Conservation (phyloP, 2,113 vertebrate species). For the Rana temporaria region DNA sequence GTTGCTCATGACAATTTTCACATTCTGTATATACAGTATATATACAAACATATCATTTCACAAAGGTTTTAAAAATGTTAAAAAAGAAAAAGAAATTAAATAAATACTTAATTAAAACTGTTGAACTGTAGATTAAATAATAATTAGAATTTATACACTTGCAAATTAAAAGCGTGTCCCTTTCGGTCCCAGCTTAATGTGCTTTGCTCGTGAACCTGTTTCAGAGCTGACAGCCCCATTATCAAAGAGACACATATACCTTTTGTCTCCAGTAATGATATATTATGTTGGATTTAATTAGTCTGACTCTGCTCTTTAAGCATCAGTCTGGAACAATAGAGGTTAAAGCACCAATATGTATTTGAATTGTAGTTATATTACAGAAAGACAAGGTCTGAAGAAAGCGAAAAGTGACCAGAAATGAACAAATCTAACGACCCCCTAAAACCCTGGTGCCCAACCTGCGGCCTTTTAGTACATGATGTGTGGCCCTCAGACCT, state of each 20-base stretch:
- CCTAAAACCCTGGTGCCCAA: too few species aligned
- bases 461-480: too few species aligned
- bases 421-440: too few species aligned
- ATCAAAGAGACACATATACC: neutral
- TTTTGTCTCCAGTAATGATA: neutral
- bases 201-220: neutral
- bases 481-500: too few species aligned
- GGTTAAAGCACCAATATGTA: neutral
- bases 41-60: too few species aligned
- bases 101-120: neutral
- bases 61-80: too few species aligned
- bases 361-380: neutral
- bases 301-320: neutral
- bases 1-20: too few species aligned
- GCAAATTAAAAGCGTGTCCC: neutral
- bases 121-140: neutral
- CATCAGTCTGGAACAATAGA: neutral
- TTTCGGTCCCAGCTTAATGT: neutral
- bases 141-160: slow-evolving; percentile 10
- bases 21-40: too few species aligned
- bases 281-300: slow-evolving; percentile 9
- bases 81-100: neutral
- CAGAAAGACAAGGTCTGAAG: neutral
- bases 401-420: neutral
- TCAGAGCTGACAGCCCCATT: slow-evolving; percentile 4